Conservation (phyloP, 1,140 invertebrate species). For the Hypothenemus hampei region DNA sequence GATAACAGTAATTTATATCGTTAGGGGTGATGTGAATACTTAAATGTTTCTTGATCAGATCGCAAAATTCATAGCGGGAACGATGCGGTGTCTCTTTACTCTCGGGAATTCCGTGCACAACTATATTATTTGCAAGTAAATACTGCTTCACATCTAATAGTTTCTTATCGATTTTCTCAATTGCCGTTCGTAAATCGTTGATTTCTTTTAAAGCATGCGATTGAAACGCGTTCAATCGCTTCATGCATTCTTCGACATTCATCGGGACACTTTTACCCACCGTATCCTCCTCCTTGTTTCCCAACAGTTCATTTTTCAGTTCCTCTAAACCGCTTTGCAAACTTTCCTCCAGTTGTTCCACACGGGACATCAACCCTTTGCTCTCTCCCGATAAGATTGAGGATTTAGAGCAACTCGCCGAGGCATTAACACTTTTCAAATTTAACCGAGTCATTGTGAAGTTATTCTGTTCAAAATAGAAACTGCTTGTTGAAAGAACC, state of each 20-base stretch:
- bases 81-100: not conserved
- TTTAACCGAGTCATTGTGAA: not conserved
- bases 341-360: not conserved
- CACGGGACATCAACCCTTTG: not conserved
- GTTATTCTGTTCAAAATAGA: not conserved
- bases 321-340: not conserved
- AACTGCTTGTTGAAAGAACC: not conserved
- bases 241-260: not conserved
- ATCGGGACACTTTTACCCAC: too few relatives aligned
- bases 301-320: slow-evolving; percentile 2
- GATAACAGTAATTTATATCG: slow-evolving; percentile 9
- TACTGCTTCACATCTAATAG: not conserved
- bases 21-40: not conserved
- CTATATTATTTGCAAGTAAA: not conserved
- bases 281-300: not conserved
- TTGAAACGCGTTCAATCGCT: not conserved
- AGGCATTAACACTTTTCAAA: not conserved
- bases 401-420: not conserved
- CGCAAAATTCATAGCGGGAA: not conserved
- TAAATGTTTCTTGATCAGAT: not conserved
- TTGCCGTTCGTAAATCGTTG: not conserved
- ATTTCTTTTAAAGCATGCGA: not conserved
- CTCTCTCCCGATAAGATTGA: not conserved
- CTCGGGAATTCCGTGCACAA: slow-evolving; percentile 1
- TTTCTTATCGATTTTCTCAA: not conserved